These are phyloP conservation scores for Cavia aperea DNA, from an alignment of 2,113 vertebrate species.

Conservation along the genomic window DNA sequence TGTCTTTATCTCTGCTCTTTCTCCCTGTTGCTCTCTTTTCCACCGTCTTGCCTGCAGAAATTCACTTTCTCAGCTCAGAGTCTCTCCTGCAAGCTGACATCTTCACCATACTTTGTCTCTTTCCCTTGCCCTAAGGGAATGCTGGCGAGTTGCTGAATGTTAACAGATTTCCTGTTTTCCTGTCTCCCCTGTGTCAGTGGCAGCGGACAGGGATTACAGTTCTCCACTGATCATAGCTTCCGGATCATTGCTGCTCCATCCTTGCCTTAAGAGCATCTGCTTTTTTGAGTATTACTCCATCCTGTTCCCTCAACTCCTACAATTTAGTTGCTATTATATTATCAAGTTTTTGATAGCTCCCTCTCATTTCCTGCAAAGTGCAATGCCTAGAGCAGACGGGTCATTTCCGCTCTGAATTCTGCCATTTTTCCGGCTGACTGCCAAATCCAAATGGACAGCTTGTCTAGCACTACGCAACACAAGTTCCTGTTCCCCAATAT, in stretches of 20 bases:
- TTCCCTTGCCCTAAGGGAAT: neutral
- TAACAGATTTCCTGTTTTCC: neutral
- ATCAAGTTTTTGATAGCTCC: slow-evolving; percentile 40
- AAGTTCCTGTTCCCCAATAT: neutral
- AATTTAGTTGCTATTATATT: slow-evolving; percentile 45
- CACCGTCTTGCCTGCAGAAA: neutral
- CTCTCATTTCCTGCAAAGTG: slow-evolving; percentile 37
- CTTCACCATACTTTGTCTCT: neutral
- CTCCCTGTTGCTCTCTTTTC: neutral
- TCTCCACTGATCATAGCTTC: slow-evolving; percentile 34
- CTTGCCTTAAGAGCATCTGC: slow-evolving; percentile 44
- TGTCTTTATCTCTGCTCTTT: neutral
- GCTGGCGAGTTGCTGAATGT: neutral
- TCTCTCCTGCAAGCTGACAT: neutral
- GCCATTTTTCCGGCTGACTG: slow-evolving; percentile 35
- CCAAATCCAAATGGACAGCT: neutral
- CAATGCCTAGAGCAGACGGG: neutral
- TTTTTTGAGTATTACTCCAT: slow-evolving; percentile 31
- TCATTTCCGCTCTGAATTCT: slow-evolving; percentile 6
- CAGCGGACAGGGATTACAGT: neutral
- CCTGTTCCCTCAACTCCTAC: slow-evolving; percentile 10
- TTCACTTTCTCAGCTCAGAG: neutral
- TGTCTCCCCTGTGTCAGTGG: neutral
- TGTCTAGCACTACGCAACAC: neutral
- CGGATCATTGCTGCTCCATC: slow-evolving; percentile 1